phyloP scores from a whole-genome alignment of 2,797 vertebrate species.

The Florisuga fusca region DNA sequence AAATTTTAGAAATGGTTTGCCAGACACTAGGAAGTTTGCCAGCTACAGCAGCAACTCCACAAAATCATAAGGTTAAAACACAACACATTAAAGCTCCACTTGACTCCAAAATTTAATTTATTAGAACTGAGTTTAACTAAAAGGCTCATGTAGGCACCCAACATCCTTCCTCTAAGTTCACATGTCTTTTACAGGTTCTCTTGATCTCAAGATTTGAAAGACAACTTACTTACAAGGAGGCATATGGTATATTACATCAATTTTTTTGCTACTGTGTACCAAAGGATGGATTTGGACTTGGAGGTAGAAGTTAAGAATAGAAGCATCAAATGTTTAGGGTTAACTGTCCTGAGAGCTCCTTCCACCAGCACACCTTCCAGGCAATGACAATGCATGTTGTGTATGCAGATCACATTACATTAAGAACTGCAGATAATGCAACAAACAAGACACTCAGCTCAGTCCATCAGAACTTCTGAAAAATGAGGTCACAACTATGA shows the following conservation, averaged over 20 bases:
- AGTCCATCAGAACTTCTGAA: not conserved
- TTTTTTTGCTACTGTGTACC: not conserved
- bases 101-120: not conserved
- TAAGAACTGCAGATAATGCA: not conserved
- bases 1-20: not conserved
- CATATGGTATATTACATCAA: rapidly evolving
- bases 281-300: not conserved
- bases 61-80: not conserved
- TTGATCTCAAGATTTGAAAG: not conserved
- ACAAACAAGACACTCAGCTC: not conserved
- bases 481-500: not conserved
- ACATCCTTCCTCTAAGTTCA: not conserved
- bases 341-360: not conserved
- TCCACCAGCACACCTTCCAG: not conserved
- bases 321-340: not conserved
- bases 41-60: not conserved
- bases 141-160: not conserved
- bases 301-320: not conserved
- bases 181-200: not conserved
- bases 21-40: not conserved
- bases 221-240: not conserved
- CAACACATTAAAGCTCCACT: not conserved
- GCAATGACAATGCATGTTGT: not conserved
- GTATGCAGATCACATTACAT: not conserved
- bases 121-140: not conserved